phyloP scores from a whole-genome alignment of 2,888 invertebrate genomes.

The Maniola hyperantus region DNA sequence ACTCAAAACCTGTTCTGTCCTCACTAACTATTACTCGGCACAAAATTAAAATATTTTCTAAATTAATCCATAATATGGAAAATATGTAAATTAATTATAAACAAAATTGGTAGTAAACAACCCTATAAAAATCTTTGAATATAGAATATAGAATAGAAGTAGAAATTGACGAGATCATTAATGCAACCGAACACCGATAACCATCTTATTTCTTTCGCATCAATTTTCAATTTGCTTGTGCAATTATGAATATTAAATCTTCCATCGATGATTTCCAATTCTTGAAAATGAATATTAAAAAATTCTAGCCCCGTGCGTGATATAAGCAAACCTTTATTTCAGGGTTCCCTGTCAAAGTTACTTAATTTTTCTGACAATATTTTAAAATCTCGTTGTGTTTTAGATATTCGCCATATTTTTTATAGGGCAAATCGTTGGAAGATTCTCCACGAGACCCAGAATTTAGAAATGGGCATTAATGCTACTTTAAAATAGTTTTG shows the following conservation, averaged over 20 bases:
- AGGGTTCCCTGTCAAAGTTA: not conserved
- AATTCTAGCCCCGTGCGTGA: conserved; percentile 2
- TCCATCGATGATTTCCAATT: conserved; percentile 9
- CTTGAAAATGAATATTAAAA: conserved; percentile 14
- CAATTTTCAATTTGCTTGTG: conserved; percentile 26
- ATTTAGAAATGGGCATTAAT: too few species aligned
- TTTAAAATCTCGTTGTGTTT: not conserved
- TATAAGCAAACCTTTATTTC: not conserved
- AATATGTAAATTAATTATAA: conserved; percentile 23
- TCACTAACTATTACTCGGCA: conserved; percentile 14
- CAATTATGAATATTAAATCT: conserved; percentile 31
- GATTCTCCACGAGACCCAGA: not conserved
- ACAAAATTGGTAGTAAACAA: conserved; percentile 16
- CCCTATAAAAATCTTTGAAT: conserved; percentile 29
- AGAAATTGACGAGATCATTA: conserved; percentile 20
- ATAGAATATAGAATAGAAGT: too few species aligned
- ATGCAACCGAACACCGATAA: conserved; percentile 21
- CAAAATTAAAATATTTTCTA: not conserved
- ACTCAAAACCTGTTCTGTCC: conserved; percentile 18
- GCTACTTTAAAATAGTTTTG: too few species aligned
- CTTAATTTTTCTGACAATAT: not conserved
- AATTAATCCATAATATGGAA: conserved; percentile 12
- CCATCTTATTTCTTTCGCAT: conserved; percentile 18
- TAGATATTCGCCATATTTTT: too few species aligned
- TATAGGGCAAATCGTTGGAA: not conserved